Evolutionary conservation across 2,113 vertebrate species (phyloP).

Genomic region (Pithys albifrons): DNA sequence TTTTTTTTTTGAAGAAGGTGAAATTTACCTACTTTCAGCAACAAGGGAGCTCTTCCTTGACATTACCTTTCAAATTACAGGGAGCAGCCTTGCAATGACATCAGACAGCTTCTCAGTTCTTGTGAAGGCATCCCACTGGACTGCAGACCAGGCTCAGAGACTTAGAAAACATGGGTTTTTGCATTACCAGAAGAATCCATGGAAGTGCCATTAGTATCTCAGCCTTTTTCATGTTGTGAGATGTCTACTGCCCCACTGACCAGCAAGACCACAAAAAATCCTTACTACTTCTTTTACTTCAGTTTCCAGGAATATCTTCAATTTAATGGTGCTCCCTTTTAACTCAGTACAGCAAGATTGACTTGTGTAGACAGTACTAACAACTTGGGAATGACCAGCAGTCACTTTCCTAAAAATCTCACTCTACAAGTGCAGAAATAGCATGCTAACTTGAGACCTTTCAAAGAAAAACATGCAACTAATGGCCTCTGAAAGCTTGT

Average conservation of each 20-base stretch:
- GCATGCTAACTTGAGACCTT: not conserved
- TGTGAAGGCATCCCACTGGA: not conserved
- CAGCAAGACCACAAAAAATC: not conserved
- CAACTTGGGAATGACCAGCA: slow-evolving; percentile 6
- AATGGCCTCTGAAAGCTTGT: not conserved
- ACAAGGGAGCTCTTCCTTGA: not conserved
- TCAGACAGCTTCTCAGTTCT: not conserved
- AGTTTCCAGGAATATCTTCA: not conserved
- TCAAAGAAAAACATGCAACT: not conserved
- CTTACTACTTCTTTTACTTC: not conserved
- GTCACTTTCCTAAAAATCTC: slow-evolving; percentile 6
- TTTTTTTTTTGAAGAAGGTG: not conserved
- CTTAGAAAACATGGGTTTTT: not conserved
- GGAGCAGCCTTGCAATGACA: not conserved
- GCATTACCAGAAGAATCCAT: not conserved
- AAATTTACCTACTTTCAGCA: not conserved
- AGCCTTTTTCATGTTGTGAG: not conserved
- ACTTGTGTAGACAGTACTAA: slow-evolving; percentile 3
- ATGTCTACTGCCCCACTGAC: not conserved
- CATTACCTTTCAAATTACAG: not conserved
- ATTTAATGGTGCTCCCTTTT: not conserved
- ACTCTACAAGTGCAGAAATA: not conserved
- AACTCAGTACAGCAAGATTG: not conserved
- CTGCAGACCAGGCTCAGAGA: not conserved
- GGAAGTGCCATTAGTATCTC: not conserved